Evolutionary conservation across 2,888 invertebrate species (phyloP).

Genomic region (Dryobota labecula): DNA sequence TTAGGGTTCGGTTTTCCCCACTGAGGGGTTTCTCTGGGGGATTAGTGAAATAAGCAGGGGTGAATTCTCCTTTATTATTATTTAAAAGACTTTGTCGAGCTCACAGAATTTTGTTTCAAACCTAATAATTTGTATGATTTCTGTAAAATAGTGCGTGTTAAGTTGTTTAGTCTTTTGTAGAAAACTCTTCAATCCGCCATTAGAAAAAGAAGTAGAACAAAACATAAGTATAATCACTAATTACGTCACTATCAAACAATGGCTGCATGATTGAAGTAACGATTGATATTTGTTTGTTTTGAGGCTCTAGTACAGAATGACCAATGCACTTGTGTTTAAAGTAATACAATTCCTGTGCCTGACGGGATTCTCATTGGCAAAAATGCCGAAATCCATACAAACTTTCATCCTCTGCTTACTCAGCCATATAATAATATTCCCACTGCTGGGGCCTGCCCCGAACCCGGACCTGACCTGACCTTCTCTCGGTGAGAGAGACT

Average conservation of each 20-base stretch:
- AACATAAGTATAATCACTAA: conserved; percentile 60
- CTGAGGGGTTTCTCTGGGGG: no score
- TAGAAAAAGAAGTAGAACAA: conserved; percentile 66
- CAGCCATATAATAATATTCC: no score
- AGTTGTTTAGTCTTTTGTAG: not conserved
- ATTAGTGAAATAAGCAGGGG: no score
- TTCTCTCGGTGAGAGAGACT: no score
- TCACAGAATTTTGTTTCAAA: not conserved
- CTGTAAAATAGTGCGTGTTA: not conserved
- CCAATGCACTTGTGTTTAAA: not conserved
- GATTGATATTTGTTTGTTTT: conserved; percentile 12
- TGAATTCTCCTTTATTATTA: not conserved
- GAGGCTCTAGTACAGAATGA: conserved; percentile 16
- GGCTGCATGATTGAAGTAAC: conserved; percentile 49
- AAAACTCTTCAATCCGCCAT: conserved; percentile 66
- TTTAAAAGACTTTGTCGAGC: not conserved
- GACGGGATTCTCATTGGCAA: no score
- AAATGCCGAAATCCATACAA: no score
- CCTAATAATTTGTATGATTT: not conserved
- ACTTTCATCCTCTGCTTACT: no score
- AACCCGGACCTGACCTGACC: no score
- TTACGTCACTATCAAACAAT: conserved; percentile 59
- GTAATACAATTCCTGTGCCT: no score
- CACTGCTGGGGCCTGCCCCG: no score
- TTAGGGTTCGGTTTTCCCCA: no score